Evolutionary conservation across 2,113 vertebrate species (phyloP), one percentile per base, ranked within the genome.

Genomic region (Numida meleagris): DNA sequence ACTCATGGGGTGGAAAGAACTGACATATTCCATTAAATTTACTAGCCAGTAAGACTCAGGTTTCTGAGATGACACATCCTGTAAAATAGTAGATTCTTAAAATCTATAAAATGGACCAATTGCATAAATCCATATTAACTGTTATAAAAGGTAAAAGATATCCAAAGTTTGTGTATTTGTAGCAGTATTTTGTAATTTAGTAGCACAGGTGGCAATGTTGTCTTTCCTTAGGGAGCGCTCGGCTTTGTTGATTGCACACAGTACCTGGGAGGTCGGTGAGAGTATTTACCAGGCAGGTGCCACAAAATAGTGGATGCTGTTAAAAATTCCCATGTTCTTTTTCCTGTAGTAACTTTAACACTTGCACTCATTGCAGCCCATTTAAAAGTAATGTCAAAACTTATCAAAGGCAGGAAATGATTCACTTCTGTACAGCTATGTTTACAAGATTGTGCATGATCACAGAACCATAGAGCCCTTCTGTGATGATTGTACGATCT

Each of bases 401-500:
- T 63, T 53, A 27, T 14, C 38, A 57, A n/a, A 42, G 17, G 14
- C n/a, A 48, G 43, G 58, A 62, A 48, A 36, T 29, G 10, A 13
- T 46, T 59, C 6, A 16, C 36, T 55, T 43, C 16, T 55, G 27
- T 23, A 24, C 18, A 48, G 21, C 0, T 1, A 2, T 2, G 18
- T 31, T 36, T 57, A 20, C 14, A 40, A 21, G 46, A 25, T 13
- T 25, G 50, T 27, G 50, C 25, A 51, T 51, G 24, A 51, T 27
- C 50, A 51, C 50, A 48, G 46, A 48, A 48, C 24, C 46, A 10
- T 27, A 27, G 50, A 51, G 24, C 50, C 25, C 25, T 51, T 51
- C 50, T 51, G 19, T 51, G 50, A 51, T 27, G 25, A 51, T 9
- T 27, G 14, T 51, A 27, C 15, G 50, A 24, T 27, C 42, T 40